Evolutionary conservation across 2,797 vertebrate genomes (phyloP).

Genomic region (Takifugu rubripes): DNA sequence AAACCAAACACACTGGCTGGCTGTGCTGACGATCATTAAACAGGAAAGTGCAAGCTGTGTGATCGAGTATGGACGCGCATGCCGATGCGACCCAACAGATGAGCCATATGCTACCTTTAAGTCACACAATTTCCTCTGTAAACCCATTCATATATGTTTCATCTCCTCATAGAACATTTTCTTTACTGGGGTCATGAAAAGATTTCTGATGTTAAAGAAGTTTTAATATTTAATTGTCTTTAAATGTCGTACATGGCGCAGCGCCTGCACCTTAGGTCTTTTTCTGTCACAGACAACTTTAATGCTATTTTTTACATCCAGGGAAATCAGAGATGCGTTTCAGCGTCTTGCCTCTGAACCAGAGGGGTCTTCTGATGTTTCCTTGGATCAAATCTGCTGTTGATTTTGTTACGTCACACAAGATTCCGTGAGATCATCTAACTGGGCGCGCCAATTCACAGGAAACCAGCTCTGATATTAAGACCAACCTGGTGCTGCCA

Average conservation of each 20-base stretch:
- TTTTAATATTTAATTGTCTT: not conserved
- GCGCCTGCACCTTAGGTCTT: not conserved
- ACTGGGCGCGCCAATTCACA: too few species aligned
- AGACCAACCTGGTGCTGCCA: conserved; percentile 3
- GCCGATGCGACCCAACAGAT: conserved; percentile 4
- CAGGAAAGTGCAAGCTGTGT: not conserved
- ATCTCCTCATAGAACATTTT: not conserved
- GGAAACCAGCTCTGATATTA: too few species aligned
- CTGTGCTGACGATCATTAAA: conserved; percentile 10
- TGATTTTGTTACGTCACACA: too few species aligned
- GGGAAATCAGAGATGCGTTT: not conserved
- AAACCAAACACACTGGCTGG: not conserved
- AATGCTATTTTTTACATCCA: conserved; percentile 3
- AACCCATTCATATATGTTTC: too few species aligned
- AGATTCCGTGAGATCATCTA: too few species aligned
- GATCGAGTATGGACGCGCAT: conserved; percentile 9
- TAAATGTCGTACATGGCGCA: not conserved
- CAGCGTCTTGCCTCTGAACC: conserved; percentile 4
- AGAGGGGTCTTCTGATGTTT: not conserved
- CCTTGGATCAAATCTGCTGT: not conserved
- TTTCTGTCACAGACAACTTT: conserved; percentile 3
- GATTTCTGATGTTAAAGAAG: not conserved
- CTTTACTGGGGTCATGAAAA: not conserved
- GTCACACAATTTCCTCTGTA: conserved; percentile 23
- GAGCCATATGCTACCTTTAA: too few species aligned